Base-by-base conservation (phyloP, 2,888 invertebrate genomes). In the Kryphioiulus occultus region DNA sequence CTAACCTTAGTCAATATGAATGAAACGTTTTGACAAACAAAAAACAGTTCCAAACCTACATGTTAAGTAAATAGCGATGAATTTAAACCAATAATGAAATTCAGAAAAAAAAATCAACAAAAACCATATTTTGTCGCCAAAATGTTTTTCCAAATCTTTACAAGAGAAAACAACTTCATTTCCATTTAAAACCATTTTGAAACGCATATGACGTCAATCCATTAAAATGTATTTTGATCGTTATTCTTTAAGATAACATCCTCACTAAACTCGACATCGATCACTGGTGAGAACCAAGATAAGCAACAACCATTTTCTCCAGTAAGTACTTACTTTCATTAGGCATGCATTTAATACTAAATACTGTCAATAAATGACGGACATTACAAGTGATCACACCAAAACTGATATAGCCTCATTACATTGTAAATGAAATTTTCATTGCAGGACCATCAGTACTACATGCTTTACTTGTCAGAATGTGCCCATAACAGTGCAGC, bases 401-500 rank as follows among this genome's bases (percentile, higher is more conserved):
- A 53, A 53, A 53, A 53, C 53, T 15, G 44, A 44, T 10, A 53
- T 19, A 53, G 12, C 1, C 3, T 53, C 53, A n/a, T n/a, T 53
- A n/a, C n/a, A n/a, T n/a, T n/a, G n/a, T n/a, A 53, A 53, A 1
- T 12, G 44, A 12, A 44, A n/a, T 78, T 26, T 15, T 26, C 15
- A 0, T 39, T 85, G 5, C 85, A 85, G 85, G 85, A 85, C 39
- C 39, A 39, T 39, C 26, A 44, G n/a, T 44, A 85, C 44, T 85
- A 85, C 85, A 44, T 85, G 85, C 44, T 85, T 44, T 85, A 85
- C 15, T 26, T 85, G n/a, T 44, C 39, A 15, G 85, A 85, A 39
- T 44, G 39, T 12, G 39, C 85, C 10, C 35, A 32, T 3, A 85
- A 85, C 85, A 39, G 15, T 26, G 85, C 44, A 44, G 85, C 85